Conservation (phyloP, 2,888 invertebrate genomes). For the Orthonychiurus folsomi region DNA sequence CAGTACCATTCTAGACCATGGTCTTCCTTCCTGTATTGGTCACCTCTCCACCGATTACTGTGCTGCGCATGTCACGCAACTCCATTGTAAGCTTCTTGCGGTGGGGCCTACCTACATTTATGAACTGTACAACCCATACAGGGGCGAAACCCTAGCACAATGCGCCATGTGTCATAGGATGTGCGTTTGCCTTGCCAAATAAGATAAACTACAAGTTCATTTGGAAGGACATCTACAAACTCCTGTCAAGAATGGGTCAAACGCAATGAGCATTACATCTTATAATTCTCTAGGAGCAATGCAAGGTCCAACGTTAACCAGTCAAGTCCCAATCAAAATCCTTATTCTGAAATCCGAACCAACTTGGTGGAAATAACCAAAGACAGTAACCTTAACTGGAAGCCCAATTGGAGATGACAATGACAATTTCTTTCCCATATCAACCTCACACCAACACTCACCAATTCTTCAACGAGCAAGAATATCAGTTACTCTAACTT, state of each 20-base stretch:
- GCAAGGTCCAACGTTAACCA: conserved; percentile 12
- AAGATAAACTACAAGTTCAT: conserved; percentile 34
- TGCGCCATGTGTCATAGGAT: conserved; percentile 26
- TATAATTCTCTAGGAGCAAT: conserved; percentile 10
- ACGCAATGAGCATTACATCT: conserved; percentile 7
- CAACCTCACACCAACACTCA: background rate
- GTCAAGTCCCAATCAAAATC: conserved; percentile 20
- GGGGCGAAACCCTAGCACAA: conserved; percentile 33
- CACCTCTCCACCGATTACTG: too few species aligned
- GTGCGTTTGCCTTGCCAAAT: conserved; percentile 29
- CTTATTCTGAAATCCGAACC: conserved; percentile 8
- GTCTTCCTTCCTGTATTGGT: too few species aligned
- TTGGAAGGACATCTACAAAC: conserved; percentile 27
- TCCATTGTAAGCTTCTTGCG: too few species aligned
- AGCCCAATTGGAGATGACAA: background rate
- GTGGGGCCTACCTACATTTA: too few species aligned
- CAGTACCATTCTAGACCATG: too few species aligned
- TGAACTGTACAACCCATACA: conserved; percentile 32
- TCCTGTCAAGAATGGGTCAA: conserved; percentile 3
- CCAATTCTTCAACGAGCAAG: background rate
- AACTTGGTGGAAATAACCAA: background rate
- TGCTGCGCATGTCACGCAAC: too few species aligned
- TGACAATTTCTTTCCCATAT: background rate
- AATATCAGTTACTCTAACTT: background rate
- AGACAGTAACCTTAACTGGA: background rate